phyloP scores from a whole-genome alignment of 2,888 invertebrate genomes.

The Sussaba pulchella region DNA sequence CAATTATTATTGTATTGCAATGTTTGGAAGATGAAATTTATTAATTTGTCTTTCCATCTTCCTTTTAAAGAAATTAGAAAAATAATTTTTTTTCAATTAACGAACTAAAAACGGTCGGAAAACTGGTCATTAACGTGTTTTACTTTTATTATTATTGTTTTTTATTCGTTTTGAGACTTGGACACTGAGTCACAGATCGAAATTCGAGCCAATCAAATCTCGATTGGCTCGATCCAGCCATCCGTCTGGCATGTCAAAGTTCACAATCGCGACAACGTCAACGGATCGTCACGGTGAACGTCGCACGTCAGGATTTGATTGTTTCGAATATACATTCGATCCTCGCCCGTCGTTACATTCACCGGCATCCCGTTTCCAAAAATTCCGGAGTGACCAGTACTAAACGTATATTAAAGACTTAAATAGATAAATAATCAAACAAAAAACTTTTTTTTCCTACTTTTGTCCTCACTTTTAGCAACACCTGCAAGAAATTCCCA shows the following conservation, averaged over 20 bases:
- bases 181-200: slow-evolving; percentile 56
- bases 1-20: too few species aligned
- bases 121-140: too few species aligned
- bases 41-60: too few species aligned
- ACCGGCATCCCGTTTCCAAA: background rate
- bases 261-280: slow-evolving; percentile 56
- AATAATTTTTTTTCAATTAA: too few species aligned
- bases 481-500: slow-evolving; percentile 19
- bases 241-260: slow-evolving; percentile 56
- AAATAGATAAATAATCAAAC: too few species aligned
- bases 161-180: too few species aligned
- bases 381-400: too few species aligned
- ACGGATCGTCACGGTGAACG: slow-evolving; percentile 37
- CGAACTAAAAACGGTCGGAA: too few species aligned
- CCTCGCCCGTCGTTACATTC: background rate
- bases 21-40: too few species aligned
- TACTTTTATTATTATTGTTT: too few species aligned
- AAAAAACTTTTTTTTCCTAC: slow-evolving; percentile 13
- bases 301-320: slow-evolving; percentile 24
- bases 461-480: background rate
- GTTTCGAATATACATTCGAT: slow-evolving; percentile 12
- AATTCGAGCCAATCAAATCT: slow-evolving; percentile 47
- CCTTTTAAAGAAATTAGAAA: too few species aligned
- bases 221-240: background rate
- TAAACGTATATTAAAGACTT: too few species aligned